A percentile compares a stretch with the other conserved stretches of the same genome.
These are phyloP conservation scores for Sitodiplosis mosellana DNA, from an alignment of 1,140 invertebrate genomes.

Conservation along the genomic window DNA sequence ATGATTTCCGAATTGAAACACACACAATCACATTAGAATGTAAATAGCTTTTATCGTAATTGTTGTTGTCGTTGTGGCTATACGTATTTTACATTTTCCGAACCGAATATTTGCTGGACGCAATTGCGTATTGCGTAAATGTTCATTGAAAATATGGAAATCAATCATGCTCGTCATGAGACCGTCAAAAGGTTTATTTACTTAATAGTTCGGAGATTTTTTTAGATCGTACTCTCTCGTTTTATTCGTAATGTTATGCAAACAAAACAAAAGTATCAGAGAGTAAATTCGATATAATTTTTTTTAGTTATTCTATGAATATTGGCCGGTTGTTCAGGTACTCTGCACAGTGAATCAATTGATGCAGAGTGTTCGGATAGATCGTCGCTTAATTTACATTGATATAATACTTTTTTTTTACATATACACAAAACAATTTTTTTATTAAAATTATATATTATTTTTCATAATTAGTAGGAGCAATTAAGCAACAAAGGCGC, in stretches of 20 bases:
- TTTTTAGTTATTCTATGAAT: neutral
- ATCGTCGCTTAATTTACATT: neutral
- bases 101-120: too few species aligned
- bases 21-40: too few species aligned
- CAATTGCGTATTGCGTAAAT: too few species aligned
- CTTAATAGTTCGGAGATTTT: too few species aligned
- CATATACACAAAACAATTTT: neutral
- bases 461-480: constrained; percentile 26
- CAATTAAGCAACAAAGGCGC: constrained; percentile 36
- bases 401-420: neutral
- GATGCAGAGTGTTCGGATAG: neutral
- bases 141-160: too few species aligned
- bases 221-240: neutral
- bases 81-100: too few species aligned
- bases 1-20: too few species aligned
- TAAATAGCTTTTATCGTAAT: too few species aligned
- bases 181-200: too few species aligned
- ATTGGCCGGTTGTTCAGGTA: neutral
- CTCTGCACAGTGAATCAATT: neutral
- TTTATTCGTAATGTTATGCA: neutral
- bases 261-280: neutral
- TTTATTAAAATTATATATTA: neutral
- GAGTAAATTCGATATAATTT: neutral
- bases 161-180: too few species aligned
- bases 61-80: too few species aligned